Percentiles rank a stretch among this genome's conserved stretches.
phyloP scores from a whole-genome alignment of 2,888 invertebrate genomes.

The Himalopsyche kuldschensis region DNA sequence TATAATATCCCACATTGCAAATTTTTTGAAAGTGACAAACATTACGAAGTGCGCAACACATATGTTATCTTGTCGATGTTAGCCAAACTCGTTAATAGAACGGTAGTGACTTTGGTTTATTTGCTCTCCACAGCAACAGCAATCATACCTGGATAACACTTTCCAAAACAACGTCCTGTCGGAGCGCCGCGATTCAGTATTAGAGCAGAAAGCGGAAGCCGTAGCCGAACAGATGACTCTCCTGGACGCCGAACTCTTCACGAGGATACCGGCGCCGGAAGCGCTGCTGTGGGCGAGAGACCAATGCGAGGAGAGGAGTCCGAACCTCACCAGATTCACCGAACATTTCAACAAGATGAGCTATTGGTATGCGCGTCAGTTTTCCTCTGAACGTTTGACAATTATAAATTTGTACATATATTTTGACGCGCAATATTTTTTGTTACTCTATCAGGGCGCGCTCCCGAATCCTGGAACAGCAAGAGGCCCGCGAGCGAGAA shows the following conservation, averaged over 20 bases:
- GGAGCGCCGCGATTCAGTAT: constrained; percentile 62
- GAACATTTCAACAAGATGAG: constrained; percentile 99
- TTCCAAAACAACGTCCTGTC: constrained; percentile 10
- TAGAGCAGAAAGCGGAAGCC: constrained; percentile 92
- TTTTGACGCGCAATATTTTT: background rate
- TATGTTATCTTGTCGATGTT: too few species aligned
- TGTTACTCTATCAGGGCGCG: constrained; percentile 66
- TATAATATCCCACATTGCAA: too few species aligned
- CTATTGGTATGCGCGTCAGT: constrained; percentile 70
- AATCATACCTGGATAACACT: constrained; percentile 8
- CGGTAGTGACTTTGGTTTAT: background rate
- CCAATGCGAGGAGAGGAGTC: constrained; percentile 95
- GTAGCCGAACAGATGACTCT: constrained; percentile 98
- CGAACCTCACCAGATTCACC: constrained; percentile 94
- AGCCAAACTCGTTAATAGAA: background rate
- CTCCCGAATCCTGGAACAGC: constrained; percentile 85
- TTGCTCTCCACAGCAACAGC: constrained; percentile 24
- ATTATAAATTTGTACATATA: background rate
- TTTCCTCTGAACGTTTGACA: background rate
- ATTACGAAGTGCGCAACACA: too few species aligned
- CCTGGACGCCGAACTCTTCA: constrained; percentile 92
- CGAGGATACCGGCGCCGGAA: constrained; percentile 96
- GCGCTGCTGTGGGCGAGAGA: constrained; percentile 96
- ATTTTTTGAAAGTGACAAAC: too few species aligned
- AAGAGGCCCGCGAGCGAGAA: constrained; percentile 93